Evolutionary conservation across 1,140 invertebrate species (phyloP), one percentile per base, ranked within the genome.

Genomic region (Pachyrhynchus sulphureomaculatus): DNA sequence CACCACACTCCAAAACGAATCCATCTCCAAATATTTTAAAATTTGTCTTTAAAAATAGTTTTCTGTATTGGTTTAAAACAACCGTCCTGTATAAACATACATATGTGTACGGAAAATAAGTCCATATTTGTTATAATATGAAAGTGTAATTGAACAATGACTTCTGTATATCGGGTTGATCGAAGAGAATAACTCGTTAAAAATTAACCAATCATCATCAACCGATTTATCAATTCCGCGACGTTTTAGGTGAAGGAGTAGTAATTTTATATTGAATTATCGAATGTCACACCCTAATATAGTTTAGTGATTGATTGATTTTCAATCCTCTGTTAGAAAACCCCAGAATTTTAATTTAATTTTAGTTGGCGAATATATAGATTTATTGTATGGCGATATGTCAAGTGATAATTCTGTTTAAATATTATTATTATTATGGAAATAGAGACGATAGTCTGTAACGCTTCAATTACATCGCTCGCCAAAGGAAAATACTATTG

Each of bases 191-290:
- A 57, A 57, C 54, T 57, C 54, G 54, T 57, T 57, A 57, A 57
- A n/a, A 57, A 57, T 57, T 37, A 57, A 57, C 54, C 42, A 57
- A 57, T 57, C 54, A 57, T 57, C 54, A 48, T 57, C 24, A 33
- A 13, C 54, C 54, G 54, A 57, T 57, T 57, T 37, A 47, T 57
- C 54, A 57, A 57, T 57, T 37, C 15, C 32, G 33, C 26, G 54
- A 57, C 54, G 34, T 48, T 57, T 57, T 37, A 47, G 47, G 54
- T 48, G 54, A 29, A 57, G 20, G 41, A 47, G 33, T 57, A 47
- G 53, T 55, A 57, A 47, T 57, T 57, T 57, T 57, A 57, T 57
- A 57, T 57, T 47, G 53, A 56, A 45, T 56, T 56, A 56, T 24
- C 39, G n/a, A 53, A 18, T 41, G 51, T n/a, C 42, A 56, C 24